Base-by-base conservation (phyloP, 2,797 vertebrate genomes). In the Tenualosa ilisha region DNA sequence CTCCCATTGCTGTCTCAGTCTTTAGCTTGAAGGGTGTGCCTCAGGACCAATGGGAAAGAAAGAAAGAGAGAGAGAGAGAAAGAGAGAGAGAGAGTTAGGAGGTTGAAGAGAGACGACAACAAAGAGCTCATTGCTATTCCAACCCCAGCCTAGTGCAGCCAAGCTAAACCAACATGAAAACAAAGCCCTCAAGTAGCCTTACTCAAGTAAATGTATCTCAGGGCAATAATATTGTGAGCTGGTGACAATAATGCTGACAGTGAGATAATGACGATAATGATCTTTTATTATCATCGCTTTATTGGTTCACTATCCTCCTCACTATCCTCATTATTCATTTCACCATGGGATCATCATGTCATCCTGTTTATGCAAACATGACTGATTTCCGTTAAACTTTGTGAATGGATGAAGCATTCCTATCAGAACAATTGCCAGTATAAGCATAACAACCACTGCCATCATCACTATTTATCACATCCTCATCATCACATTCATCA, bases 111-210 rank as follows among this genome's bases (percentile, higher is more conserved):
- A 46, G 37, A 79, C 46, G 20, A 22, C 43, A 46, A 79, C 72
- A 46, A 2, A 46, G 37, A 46, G 72, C 72, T 79, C 72, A 79
- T 79, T 79, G 72, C 72, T 79, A 79, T 79, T 79, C 72, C 72
- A n/a, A 79, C 72, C 72, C 40, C 72, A 40, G 31, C 20, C 72
- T 20, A 1, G 72, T 79, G 72, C 72, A 79, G 72, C 72, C 72
- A 79, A 46, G 72, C 72, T 40, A 79, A 46, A 46, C 72, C 40
- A 79, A 46, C 72, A 46, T 46, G 17, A 79, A 79, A 79, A 79
- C 72, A 79, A 43, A 79, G 37, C 17, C 37, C 46, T 79, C 72
- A 79, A 79, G 72, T 79, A 37, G 17, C 40, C 72, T 6, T 2
- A 20, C 40, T 79, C 72, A 46, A 46, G 72, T 46, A 13, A 15